Base-by-base conservation (phyloP, 2,113 vertebrate genomes). In the Siniperca chuatsi region DNA sequence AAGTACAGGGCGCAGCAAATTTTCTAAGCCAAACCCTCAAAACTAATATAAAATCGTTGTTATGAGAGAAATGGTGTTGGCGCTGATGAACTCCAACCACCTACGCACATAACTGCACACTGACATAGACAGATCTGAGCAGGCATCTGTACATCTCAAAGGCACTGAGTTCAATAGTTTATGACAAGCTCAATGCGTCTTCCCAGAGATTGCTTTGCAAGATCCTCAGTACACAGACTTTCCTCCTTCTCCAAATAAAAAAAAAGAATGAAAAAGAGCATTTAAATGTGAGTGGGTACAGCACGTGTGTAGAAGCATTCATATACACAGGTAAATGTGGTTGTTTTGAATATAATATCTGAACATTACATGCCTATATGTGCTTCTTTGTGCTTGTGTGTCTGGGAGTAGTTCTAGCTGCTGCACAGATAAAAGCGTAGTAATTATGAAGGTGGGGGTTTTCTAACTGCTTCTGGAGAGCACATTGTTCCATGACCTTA, bases 401-500 rank as follows among this genome's bases (percentile, higher is more conserved):
- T 74, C 70, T 61, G 64, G 35, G 76, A 65, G 48, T 62, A 42
- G 23, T 71, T 85, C 10, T 58, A n/a, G 83, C 75, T 75, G 78
- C 79, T 62, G 72, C 75, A 54, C 68, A 62, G 79, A 90, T 89
- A 87, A 89, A 91, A 91, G 67, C 74, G 50, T 57, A 79, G 86
- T 88, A 92, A 92, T 92, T 89, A 91, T 78, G 61, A 92, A 86
- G 78, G 82, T 46, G 52, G 78, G 66, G 75, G 81, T 66, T 88
- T 92, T 87, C 44, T 83, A 84, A 82, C 79, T 64, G 89, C 79
- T 87, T 82, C 81, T 40, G 72, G 80, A 88, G 83, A 89, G 78
- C 92, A 86, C n/a, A n/a, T 75, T 29, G 55, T 82, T 76, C 57
- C 20, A 23, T 92, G 84, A 93, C 91, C 92, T 88, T 91, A 86